Base-by-base conservation (phyloP, 2,113 vertebrate genomes). In the Zapornia atra region DNA sequence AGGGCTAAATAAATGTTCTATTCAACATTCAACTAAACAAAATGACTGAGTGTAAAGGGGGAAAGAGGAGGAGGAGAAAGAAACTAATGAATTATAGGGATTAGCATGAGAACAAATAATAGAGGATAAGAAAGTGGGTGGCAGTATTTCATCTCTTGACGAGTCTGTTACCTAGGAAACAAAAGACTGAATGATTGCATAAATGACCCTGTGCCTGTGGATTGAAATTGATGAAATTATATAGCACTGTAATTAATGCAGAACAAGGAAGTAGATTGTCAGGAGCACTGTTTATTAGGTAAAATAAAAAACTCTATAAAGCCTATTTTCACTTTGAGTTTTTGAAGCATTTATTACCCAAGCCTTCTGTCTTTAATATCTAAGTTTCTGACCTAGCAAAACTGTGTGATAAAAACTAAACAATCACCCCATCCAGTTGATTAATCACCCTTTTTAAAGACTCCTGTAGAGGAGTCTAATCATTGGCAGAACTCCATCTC, bases 91-190 rank as follows among this genome's bases (percentile, higher is more conserved):
- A 96, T 97, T 96, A 82, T 84, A 84, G 65, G 54, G 61, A 96
- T 97, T 97, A 96, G 29, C 61, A 64, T 21, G 68, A 66, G 85
- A 97, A 94, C 86, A 96, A 97, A 96, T 96, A 97, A 95, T 71
- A 94, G 91, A 72, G 64, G 42, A 79, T 92, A 96, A 97, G 96
- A 93, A 96, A 95, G 90, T 96, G 68, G 95, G 95, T 94, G 92
- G 86, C 70, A 70, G 61, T 97, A 94, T 96, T 97, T 97, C 86
- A 92, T 92, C 80, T 92, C 94, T 95, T 97, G 95, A 96, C 13
- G 44, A 94, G 82, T 88, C 91, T 85, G 97, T 98, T 98, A 95
- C 98, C 97, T 95, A 96, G 98, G 98, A 98, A 97, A 98, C 97
- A 96, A 94, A 95, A 92, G 88, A 88, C 89, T 20, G 13, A 97